Conservation (phyloP, 2,113 vertebrate genomes). For the Ranitomeya variabilis region DNA sequence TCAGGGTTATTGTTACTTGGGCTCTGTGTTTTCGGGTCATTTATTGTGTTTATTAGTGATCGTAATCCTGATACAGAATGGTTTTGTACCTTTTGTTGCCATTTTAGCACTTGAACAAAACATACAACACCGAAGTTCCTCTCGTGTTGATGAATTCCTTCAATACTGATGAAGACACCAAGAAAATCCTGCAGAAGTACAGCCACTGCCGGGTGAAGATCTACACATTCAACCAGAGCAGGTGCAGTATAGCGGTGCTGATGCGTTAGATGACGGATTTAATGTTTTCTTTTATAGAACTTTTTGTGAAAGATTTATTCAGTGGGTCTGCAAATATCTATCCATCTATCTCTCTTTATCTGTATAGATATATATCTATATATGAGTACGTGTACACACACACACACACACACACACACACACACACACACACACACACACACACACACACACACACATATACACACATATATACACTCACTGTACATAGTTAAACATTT, state of each 20-base stretch:
- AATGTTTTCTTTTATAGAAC: background rate
- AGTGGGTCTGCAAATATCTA: background rate
- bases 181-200: slow-evolving; percentile 98
- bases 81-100: background rate
- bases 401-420: too few species aligned
- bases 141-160: slow-evolving; percentile 98
- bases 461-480: too few species aligned
- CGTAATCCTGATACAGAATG: too few species aligned
- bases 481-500: too few species aligned
- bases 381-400: too few species aligned
- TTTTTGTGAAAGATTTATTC: background rate
- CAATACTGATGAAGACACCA: slow-evolving; percentile 96
- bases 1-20: too few species aligned
- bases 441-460: too few species aligned
- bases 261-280: background rate
- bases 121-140: slow-evolving; percentile 86
- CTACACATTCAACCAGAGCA: slow-evolving; percentile 98
- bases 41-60: background rate
- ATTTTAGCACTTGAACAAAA: slow-evolving; percentile 90
- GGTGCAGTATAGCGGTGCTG: slow-evolving; percentile 69
- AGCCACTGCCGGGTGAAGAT: slow-evolving; percentile 91
- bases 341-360: too few species aligned
- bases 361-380: too few species aligned
- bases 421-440: too few species aligned
- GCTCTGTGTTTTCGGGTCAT: background rate